Evolutionary conservation across 2,888 invertebrate species (phyloP).

Genomic region (Lamellibrachia columna): DNA sequence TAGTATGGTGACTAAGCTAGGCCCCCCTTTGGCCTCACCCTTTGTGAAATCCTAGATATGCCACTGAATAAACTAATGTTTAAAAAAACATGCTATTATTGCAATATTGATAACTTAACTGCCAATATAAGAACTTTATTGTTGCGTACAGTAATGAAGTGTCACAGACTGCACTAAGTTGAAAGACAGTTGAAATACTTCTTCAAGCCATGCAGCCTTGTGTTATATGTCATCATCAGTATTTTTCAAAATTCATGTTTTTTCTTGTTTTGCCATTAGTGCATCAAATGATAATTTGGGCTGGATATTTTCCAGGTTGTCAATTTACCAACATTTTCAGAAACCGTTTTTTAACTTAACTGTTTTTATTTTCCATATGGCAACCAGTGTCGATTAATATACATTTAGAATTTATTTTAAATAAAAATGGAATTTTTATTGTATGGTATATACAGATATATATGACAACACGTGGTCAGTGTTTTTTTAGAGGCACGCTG

Average conservation of each 20-base stretch:
- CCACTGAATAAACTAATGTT: background rate
- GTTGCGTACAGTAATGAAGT: background rate
- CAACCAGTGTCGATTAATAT: background rate
- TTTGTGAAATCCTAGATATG: too few species aligned
- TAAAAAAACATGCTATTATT: background rate
- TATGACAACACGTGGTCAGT: background rate
- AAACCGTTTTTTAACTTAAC: background rate
- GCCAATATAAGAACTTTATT: background rate
- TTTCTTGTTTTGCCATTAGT: too few species aligned
- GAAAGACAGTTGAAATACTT: background rate
- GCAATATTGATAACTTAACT: background rate
- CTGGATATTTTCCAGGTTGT: too few species aligned
- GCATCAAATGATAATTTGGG: too few species aligned
- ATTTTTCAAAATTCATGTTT: too few species aligned
- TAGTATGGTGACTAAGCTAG: too few species aligned
- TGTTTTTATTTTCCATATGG: background rate
- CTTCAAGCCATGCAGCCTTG: too few species aligned
- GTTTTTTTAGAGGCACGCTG: background rate
- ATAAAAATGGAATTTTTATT: background rate
- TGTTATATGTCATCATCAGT: too few species aligned
- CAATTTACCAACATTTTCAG: background rate
- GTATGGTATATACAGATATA: background rate
- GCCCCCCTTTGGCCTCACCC: too few species aligned
- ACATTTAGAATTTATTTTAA: too few species aligned
- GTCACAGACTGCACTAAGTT: background rate